Evolutionary conservation across 2,797 vertebrate species (phyloP), one percentile per base, ranked within the genome.

Genomic region (Scyliorhinus canicula): DNA sequence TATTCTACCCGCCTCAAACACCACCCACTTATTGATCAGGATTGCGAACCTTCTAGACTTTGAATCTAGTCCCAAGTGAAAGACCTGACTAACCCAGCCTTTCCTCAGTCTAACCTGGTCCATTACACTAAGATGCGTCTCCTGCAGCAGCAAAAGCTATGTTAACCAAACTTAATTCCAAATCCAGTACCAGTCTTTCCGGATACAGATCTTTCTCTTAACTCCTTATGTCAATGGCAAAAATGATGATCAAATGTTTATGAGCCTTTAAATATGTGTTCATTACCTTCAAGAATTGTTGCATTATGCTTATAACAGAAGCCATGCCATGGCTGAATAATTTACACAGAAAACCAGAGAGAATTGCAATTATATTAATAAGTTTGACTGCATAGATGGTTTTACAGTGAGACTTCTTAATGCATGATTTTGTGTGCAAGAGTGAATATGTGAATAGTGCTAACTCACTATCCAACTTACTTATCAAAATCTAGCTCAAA

Each of bases 301-400:
- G 14, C 47, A 94, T 71, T 50, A 28, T 74, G 47, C 47, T 94
- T 52, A 69, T 44, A 94, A 55, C 31, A 60, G 16, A 82, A 71
- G 93, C 31, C 67, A 24, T 19, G 31, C 40, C 65, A 21, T 71
- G 50, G 67, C 88, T 94, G 65, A 74, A 93, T 11, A 24, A 44
- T 71, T n/a, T 69, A 11, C 47, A 50, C 12, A 47, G 47, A 21
- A 93, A 69, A 93, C 63, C 65, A 31, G 21, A 44, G 24, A 44
- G 24, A 93, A 65, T 65, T 91, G 60, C 60, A 52, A 74, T n/a
- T 94, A 74, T 94, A 74, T 94, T 55, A 19, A 94, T 71, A 74
- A 19, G 3, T 94, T 94, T 69, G 28, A 94, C 7, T 19, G 31
- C 57, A 60, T 82, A 82, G 44, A 79, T 40, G 57, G 28, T 28